Evolutionary conservation across 2,797 vertebrate species (phyloP), one percentile per base, ranked within the genome.

Genomic region (Luscinia luscinia): DNA sequence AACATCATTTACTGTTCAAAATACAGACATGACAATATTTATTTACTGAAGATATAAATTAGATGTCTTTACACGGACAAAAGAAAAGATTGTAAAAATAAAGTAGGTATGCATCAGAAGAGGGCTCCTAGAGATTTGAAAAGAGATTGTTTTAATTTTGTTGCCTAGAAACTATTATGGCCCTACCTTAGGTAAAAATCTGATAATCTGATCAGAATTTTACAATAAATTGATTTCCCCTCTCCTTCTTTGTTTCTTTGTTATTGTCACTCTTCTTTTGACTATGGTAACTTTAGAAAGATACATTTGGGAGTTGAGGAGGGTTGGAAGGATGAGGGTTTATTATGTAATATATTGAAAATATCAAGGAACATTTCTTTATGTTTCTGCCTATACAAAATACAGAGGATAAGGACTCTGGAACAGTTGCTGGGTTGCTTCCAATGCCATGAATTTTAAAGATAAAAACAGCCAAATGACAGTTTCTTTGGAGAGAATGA

Each of bases 291-390:
- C 2, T 67, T 78, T 32, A 84, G 26, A 77, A 69, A 69, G 28
- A 69, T 5, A 38, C 43, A 36, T 52, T 15, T 32, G 2, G 8
- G 4, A 10, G 12, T 4, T 10, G 3, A 1, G 2, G 4, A 66
- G 8, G 4, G 12, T 36, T 78, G 23, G 9, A 10, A 68, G 7
- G 12, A 54, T 57, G 17, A 72, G 6, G 1, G 1, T 30, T 54
- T 23, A 62, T 72, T 54, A 52, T 52, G 5, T 17, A 75, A 54
- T 26, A 3, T 27, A 46, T 26, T 63, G 32, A 87, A 95, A 94
- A 72, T 1, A 4, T 14, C 18, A n/a, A 64, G 11, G 8, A 78
- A 45, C 11, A 9, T 38, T 63, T 9, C 4, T 67, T 63, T 62
- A n/a, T 67, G 4, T 57, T 73, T 77, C 9, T 24, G 4, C 32